Conservation (phyloP, 1,140 invertebrate species). For the Euwallacea fornicatus region DNA sequence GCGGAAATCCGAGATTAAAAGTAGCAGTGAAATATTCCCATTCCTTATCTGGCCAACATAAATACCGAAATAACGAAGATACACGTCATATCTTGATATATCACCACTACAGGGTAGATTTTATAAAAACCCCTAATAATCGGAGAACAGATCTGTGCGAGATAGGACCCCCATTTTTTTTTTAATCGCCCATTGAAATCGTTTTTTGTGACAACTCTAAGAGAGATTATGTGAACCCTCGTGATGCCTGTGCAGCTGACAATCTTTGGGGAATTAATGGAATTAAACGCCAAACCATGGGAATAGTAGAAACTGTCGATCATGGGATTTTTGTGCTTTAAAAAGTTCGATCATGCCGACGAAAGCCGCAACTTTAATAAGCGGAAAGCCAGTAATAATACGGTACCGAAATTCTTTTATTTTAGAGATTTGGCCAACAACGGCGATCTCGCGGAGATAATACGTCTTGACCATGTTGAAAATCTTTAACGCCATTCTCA, state of each 20-base stretch:
- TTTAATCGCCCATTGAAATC: conserved; percentile 25
- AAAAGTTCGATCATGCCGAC: neutral
- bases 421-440: conserved; percentile 24
- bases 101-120: conserved; percentile 20
- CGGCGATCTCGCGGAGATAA: conserved; percentile 28
- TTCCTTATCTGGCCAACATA: neutral
- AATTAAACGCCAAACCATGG: neutral
- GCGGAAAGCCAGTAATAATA: conserved; percentile 20
- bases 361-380: conserved; percentile 4
- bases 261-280: conserved; percentile 11
- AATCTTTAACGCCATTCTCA: conserved; percentile 34
- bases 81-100: conserved; percentile 23
- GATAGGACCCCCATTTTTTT: conserved; percentile 18
- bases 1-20: neutral
- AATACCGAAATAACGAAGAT: conserved; percentile 13
- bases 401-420: conserved; percentile 28
- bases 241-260: conserved; percentile 14
- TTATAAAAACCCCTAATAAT: conserved; percentile 23
- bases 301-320: neutral
- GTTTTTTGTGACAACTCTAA: conserved; percentile 22
- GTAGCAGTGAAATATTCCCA: neutral
- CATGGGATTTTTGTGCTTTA: neutral
- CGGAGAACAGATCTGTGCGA: conserved; percentile 10
- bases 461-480: conserved; percentile 32
- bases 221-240: conserved; percentile 14